Evolutionary conservation across 2,888 invertebrate genomes (phyloP), one percentile per base, ranked within the genome.

Genomic region (Trichogramma dendrolimi): DNA sequence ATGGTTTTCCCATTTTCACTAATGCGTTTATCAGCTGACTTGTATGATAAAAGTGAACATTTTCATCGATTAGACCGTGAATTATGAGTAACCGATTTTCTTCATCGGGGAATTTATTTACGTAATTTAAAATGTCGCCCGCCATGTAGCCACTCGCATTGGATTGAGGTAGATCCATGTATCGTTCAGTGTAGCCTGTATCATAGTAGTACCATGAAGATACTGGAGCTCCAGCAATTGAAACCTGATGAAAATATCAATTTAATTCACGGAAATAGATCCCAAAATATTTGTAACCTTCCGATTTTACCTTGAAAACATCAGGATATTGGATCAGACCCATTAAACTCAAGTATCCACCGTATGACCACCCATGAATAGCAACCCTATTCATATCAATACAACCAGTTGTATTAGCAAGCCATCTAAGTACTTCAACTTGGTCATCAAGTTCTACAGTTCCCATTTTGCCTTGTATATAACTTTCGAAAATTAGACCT

Each of bases 351-450:
- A 99, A 84, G 82, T 98, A 99, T 41, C 98, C 99, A 49, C 98
- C 99, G 75, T 99, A 99, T 50, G 97, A 97, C 97, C 98, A 99
- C 1, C 99, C 99, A 76, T 96, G 95, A 70, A 99, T 93, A 1
- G 94, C 97, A 10, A 99, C 88, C 53, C 98, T 84, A 69, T 86
- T 86, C 84, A 96, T 85, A 77, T 99, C 99, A 66, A 99, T 92
- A 72, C 90, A 94, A 50, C 90, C 90, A 4, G 91, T 85, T 67
- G 88, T 88, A 67, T 91, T 89, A 0, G 94, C 88, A 61, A 97
- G 80, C 86, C 91, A 91, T 69, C 88, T 87, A 55, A 99, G 80
- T 0, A 96, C 95, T 81, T 98, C 96, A 4, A 96, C 92, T 84
- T 99, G 97, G 80, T 98, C 97, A 48, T 89, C 88, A 55, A 98